Base-by-base conservation (phyloP, 2,888 invertebrate genomes). In the Hybos culiciformis region DNA sequence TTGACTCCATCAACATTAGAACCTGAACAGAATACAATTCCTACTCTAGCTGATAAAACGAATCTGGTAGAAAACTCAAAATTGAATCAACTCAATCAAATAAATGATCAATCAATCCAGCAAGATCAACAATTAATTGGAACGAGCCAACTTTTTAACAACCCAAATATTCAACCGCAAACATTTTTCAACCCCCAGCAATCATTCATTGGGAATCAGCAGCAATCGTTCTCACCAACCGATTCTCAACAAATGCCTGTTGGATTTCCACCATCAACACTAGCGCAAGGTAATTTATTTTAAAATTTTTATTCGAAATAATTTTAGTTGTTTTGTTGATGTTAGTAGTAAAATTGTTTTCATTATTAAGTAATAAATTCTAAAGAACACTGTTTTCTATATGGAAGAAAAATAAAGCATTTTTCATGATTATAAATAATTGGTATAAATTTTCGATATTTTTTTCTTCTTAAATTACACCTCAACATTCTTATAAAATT, bases 11-110 rank as follows among this genome's bases (percentile, higher is more conserved):
- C 42, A 40, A 29, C 41, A 37, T 5, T 48, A 46, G 32, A 41
- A 39, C 23, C 38, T 41, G 11, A 26, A 38, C 43, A 24, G 29
- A 39, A 17, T 29, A 14, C 49, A 33, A 38, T 53, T 37, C 46
- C 34, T 9, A 32, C 46, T n/a, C 29, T 46, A 32, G 23, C 37
- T 38, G 45, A 41, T 34, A 42, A 45, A 44, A 46, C n/a, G n/a
- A n/a, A 46, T 40, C 9, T 37, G 17, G 42, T 38, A 41, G 37
- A 47, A 43, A 46, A 46, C 31, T 26, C 42, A 21, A 40, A 23
- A 21, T 37, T 24, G 43, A 3, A 12, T 11, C 24, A 4, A 15
- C 32, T 19, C 20, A 36, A 21, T 14, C 14, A 20, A 15, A 20
- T n/a, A n/a, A 14, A 6, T 14, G 21, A 20, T 36, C 21, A 36